Percentiles rank a stretch among this genome's conserved stretches.
These are phyloP conservation scores for Larimichthys polyactis DNA, from an alignment of 2,113 vertebrate genomes.

Conservation along the genomic window DNA sequence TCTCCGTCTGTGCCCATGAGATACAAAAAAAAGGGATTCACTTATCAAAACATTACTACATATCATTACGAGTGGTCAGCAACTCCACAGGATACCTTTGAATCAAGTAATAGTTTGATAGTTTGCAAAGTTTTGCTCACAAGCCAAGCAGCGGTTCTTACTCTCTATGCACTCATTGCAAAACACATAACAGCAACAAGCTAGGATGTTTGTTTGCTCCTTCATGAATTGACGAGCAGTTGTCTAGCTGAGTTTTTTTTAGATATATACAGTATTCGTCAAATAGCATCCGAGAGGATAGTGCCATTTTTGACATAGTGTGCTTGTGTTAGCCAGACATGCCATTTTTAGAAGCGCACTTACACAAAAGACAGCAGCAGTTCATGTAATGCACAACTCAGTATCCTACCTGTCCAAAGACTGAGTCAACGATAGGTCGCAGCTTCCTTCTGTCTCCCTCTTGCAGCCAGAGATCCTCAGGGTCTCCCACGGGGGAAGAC, in stretches of 20 bases:
- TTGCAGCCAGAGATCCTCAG: slow-evolving; percentile 60
- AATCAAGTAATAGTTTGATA: background rate
- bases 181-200: background rate
- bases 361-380: background rate
- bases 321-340: background rate
- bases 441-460: slow-evolving; percentile 76
- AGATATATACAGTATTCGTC: background rate
- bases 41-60: background rate
- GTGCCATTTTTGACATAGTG: background rate
- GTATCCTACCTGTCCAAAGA: slow-evolving; percentile 85
- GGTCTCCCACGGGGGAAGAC: slow-evolving; percentile 71
- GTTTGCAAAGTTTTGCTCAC: background rate
- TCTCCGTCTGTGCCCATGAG: background rate
- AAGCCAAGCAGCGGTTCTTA: background rate
- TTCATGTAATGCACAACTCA: no score
- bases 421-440: slow-evolving; percentile 82
- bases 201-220: background rate
- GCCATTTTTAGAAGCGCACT: background rate
- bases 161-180: background rate
- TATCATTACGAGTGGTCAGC: background rate
- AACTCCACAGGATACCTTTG: background rate
- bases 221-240: background rate
- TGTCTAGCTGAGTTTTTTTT: no score
- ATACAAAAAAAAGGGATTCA: background rate
- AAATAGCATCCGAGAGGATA: background rate